Conservation (phyloP, 2,113 vertebrate genomes). For the Gallinago jamesoni region DNA sequence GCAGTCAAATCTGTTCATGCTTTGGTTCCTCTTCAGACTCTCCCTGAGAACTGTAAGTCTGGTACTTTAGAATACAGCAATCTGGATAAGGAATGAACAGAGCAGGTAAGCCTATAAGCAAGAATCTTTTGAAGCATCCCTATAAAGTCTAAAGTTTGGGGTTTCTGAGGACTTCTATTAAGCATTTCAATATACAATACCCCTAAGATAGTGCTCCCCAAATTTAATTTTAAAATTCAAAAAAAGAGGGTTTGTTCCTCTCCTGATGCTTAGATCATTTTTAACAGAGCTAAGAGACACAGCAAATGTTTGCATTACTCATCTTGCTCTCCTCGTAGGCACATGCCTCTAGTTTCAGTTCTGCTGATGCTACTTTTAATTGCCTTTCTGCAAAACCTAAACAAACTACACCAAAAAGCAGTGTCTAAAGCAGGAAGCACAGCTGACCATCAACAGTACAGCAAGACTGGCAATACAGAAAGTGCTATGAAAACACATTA, state of each 20-base stretch:
- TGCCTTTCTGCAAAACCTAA: not conserved
- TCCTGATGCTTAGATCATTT: not conserved
- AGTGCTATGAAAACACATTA: not conserved
- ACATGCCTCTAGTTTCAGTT: slow-evolving; percentile 44
- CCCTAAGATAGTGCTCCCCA: fast-evolving
- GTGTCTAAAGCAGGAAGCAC: not conserved
- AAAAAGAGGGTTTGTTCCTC: not conserved
- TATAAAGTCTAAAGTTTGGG: not conserved
- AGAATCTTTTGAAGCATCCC: not conserved
- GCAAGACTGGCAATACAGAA: not conserved
- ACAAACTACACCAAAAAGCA: not conserved
- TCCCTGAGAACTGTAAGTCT: not conserved
- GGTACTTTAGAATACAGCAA: not conserved
- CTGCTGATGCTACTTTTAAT: slow-evolving; percentile 22
- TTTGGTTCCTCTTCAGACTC: not conserved
- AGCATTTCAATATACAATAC: not conserved
- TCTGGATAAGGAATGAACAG: not conserved
- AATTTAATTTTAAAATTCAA: not conserved
- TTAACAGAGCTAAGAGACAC: not conserved
- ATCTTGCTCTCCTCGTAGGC: not conserved
- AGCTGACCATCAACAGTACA: not conserved
- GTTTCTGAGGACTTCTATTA: not conserved
- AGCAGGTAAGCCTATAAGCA: not conserved
- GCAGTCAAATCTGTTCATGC: not conserved
- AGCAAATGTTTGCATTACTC: slow-evolving; percentile 10